These are phyloP conservation scores for Formica aserva DNA, from an alignment of 2,888 invertebrate species.

Conservation along the genomic window DNA sequence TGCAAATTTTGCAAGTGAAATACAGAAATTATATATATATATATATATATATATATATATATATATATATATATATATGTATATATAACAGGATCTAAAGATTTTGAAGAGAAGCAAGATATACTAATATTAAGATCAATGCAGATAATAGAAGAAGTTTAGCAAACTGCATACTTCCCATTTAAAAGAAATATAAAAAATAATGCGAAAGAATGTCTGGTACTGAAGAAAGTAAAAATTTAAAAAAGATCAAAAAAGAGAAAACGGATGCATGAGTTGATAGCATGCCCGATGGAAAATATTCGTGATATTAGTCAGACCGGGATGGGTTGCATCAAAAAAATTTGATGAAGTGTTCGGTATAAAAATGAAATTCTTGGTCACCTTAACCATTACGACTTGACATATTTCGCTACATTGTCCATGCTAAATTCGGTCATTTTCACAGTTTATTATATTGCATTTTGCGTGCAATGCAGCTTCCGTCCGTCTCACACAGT, in stretches of 20 bases:
- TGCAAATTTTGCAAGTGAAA: neutral
- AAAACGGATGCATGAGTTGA: neutral
- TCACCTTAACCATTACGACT: neutral
- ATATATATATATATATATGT: too few species aligned
- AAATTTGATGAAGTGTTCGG: neutral
- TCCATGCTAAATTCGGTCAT: neutral
- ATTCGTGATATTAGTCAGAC: neutral
- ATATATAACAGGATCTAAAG: neutral
- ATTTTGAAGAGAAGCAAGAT: neutral
- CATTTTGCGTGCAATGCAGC: neutral
- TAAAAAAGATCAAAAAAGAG: neutral
- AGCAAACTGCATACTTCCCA: neutral
- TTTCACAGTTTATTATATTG: conserved; percentile 1
- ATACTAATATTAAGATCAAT: neutral
- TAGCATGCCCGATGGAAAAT: neutral
- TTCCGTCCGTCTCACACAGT: neutral
- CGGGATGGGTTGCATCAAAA: neutral
- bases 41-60: too few species aligned
- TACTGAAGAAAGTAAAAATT: neutral
- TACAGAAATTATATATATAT: neutral
- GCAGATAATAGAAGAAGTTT: neutral
- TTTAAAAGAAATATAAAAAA: neutral
- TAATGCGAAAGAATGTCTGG: neutral
- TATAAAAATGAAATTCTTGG: neutral
- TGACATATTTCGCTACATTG: conserved; percentile 12